Conservation (phyloP, 2,797 vertebrate species). For the Falco novaeseelandiae region DNA sequence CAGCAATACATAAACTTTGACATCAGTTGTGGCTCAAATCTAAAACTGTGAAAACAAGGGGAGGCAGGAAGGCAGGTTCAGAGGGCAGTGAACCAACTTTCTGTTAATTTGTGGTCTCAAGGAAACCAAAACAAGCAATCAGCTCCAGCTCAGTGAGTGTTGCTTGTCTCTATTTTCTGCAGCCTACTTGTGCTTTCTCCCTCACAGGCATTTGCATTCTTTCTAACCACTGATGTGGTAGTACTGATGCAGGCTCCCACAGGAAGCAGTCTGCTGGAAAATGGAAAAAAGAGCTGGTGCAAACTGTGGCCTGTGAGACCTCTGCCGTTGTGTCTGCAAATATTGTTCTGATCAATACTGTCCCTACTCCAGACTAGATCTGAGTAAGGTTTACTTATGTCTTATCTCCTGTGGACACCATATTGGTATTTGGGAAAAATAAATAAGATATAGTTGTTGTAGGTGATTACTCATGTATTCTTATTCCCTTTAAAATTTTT, state of each 20-base stretch:
- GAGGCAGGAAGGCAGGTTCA: neutral
- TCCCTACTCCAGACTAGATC: neutral
- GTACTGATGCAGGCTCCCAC: neutral
- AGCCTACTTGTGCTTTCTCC: neutral
- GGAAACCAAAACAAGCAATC: neutral
- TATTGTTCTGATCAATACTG: neutral
- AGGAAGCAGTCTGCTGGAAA: neutral
- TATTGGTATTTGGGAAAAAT: neutral
- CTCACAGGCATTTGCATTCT: neutral
- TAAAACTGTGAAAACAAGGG: neutral
- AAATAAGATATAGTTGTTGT: neutral
- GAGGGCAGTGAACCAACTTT: neutral
- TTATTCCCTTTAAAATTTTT: neutral
- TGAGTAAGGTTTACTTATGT: neutral
- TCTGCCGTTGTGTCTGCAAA: neutral
- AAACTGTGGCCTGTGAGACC: neutral
- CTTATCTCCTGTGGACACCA: neutral
- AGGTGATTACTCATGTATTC: neutral
- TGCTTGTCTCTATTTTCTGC: neutral
- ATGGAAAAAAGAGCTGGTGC: neutral
- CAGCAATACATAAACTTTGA: neutral
- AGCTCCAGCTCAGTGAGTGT: neutral
- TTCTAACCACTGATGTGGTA: neutral
- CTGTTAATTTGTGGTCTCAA: neutral
- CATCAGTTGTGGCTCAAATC: neutral